Base-by-base conservation (phyloP, 2,888 invertebrate species). In the Stenodera caucasica region DNA sequence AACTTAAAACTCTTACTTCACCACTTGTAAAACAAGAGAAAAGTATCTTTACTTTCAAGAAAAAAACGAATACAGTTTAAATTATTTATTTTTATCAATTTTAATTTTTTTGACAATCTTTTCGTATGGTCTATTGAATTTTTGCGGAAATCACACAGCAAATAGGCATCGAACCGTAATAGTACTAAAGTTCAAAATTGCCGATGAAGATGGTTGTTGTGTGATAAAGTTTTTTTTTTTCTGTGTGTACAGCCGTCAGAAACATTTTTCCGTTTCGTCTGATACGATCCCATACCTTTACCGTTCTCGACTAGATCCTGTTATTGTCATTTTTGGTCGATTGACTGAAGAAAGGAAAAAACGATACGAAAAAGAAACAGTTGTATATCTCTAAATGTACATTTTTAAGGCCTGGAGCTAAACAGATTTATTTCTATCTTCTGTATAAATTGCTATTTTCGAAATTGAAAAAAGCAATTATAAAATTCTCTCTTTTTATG, bases 231-330 rank as follows among this genome's bases (percentile, higher is more conserved):
- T 40, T 18, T 45, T 23, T 45, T 45, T 45, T 18, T 40, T 4
- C n/a, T 8, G 62, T 70, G 66, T 65, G 57, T 60, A 52, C 55
- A 53, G 55, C 63, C 64, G 67, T 64, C 67, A 65, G 65, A 60
- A 67, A 64, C 68, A 68, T 68, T 73, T 73, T 73, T 72, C 71
- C 72, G 66, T 70, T 65, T 71, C 70, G 67, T 67, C 61, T 64
- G 64, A 67, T 61, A 61, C 67, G 65, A 66, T 67, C 68, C 63
- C 62, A 51, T 63, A 64, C 58, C 26, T 5, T 8, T 37, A 45
- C 12, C 21, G 21, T 45, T 45, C 21, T 21, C 45, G 12, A 23
- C 23, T n/a, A 57, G 58, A 67, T 66, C 67, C 65, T 57, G 63
- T 65, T 67, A 65, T 63, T 68, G 68, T 66, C 65, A 63, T 61